Evolutionary conservation across 2,113 vertebrate species (phyloP).

Genomic region (Rhinopomastus cyanomelas): DNA sequence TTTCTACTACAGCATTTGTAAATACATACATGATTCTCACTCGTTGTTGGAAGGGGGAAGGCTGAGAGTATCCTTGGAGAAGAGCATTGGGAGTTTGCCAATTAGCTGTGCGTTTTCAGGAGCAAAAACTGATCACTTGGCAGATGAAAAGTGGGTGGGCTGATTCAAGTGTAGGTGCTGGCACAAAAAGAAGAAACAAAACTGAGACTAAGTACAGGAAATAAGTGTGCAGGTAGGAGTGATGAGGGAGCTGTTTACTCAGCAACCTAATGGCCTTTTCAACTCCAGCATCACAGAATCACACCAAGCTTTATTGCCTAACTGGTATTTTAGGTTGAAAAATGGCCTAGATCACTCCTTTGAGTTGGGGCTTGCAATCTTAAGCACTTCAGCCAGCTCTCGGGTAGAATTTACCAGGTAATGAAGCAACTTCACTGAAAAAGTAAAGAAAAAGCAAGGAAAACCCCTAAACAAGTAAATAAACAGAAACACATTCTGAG

Average conservation of each 20-base stretch:
- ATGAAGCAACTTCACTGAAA: too few species aligned
- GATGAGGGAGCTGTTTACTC: slow-evolving; percentile 3
- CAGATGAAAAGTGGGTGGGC: slow-evolving; percentile 61
- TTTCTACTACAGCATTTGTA: slow-evolving; percentile 47
- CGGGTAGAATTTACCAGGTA: too few species aligned
- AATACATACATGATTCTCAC: background rate
- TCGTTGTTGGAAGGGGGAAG: background rate
- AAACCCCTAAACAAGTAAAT: too few species aligned
- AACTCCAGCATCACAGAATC: background rate
- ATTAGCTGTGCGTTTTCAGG: background rate
- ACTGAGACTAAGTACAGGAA: slow-evolving; percentile 52
- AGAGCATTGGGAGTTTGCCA: background rate
- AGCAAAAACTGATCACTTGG: background rate
- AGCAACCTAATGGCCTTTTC: slow-evolving; percentile 1
- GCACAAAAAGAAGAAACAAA: slow-evolving; percentile 39
- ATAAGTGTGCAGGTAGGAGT: slow-evolving; percentile 27
- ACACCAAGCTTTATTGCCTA: too few species aligned
- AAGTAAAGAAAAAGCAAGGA: too few species aligned
- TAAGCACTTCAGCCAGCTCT: too few species aligned
- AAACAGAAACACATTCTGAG: too few species aligned
- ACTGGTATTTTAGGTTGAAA: too few species aligned
- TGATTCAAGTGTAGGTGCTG: slow-evolving; percentile 38
- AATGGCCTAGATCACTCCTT: too few species aligned
- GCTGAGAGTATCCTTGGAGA: background rate
- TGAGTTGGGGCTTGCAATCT: too few species aligned